These are phyloP conservation scores for Zoroaster sp. DNA, from an alignment of 53 echinoderm and acorn worm species.

Conservation along the genomic window DNA sequence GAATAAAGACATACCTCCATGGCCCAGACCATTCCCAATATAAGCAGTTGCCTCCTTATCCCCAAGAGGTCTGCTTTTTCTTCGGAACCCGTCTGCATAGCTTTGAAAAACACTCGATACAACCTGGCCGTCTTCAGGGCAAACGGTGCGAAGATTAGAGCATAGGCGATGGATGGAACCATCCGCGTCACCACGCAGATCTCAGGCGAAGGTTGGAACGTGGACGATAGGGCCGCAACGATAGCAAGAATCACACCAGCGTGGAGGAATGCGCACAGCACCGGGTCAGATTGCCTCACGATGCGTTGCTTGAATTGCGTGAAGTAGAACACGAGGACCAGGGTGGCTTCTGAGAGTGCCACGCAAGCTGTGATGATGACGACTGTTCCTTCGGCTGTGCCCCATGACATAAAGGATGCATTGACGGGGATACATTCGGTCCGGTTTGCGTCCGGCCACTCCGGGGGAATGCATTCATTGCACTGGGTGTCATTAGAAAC, in stretches of 20 bases:
- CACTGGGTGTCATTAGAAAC: slow-evolving; percentile 60
- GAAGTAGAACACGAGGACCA: slow-evolving; percentile 46
- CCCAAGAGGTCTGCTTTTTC: slow-evolving; percentile 68
- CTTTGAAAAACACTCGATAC: slow-evolving; percentile 77
- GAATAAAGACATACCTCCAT: slow-evolving; percentile 57
- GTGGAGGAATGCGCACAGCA: slow-evolving; percentile 58
- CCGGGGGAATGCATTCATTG: slow-evolving; percentile 46
- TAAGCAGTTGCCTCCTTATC: slow-evolving; percentile 51
- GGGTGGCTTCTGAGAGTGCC: slow-evolving; percentile 47
- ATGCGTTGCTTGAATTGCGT: slow-evolving; percentile 53
- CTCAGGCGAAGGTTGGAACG: slow-evolving; percentile 13
- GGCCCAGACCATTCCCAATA: slow-evolving; percentile 47
- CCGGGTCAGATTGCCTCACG: slow-evolving; percentile 56
- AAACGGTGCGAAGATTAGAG: slow-evolving; percentile 80
- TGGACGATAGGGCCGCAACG: slow-evolving; percentile 51
- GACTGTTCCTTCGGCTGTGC: slow-evolving; percentile 60
- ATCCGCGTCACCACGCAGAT: slow-evolving; percentile 63
- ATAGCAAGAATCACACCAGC: slow-evolving; percentile 45
- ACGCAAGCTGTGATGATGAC: slow-evolving; percentile 41
- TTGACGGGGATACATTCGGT: slow-evolving; percentile 64
- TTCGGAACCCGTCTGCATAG: slow-evolving; percentile 69
- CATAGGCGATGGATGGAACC: slow-evolving; percentile 55
- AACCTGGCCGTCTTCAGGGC: slow-evolving; percentile 73
- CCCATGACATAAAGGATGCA: slow-evolving; percentile 52
- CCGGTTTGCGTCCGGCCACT: slow-evolving; percentile 69